These are phyloP conservation scores for Octomys mimax DNA, from an alignment of 2,797 vertebrate species.

Conservation along the genomic window DNA sequence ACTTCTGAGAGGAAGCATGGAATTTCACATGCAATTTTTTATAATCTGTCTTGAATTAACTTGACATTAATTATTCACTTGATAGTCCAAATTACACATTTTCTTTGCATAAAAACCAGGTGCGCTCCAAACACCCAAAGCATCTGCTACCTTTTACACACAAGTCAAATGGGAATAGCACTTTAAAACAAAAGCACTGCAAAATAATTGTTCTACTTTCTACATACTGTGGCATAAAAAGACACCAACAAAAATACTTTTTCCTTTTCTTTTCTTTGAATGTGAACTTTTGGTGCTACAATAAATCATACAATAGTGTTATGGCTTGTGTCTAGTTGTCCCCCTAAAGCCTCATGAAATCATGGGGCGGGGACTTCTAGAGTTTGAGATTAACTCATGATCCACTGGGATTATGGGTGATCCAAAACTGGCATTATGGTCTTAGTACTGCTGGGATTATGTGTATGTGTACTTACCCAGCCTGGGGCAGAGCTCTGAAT, in stretches of 20 bases:
- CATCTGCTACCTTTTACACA: constrained; percentile 71
- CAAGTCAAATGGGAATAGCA: constrained; percentile 47
- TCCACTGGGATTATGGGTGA: too few relatives aligned
- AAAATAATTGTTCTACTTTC: neutral
- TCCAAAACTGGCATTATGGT: too few relatives aligned
- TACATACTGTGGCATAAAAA: neutral
- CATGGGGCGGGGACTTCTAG: too few relatives aligned
- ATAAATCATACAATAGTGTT: neutral
- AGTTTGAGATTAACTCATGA: too few relatives aligned
- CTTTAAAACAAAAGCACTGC: neutral
- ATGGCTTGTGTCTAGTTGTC: too few relatives aligned
- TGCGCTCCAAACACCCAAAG: constrained; percentile 61
- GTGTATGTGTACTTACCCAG: too few relatives aligned
- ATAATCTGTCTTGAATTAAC: constrained; percentile 57
- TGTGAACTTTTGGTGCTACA: neutral
- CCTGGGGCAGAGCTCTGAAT: too few relatives aligned
- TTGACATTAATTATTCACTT: constrained; percentile 78
- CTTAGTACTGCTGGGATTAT: too few relatives aligned
- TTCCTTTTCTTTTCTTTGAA: neutral
- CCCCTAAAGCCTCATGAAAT: too few relatives aligned
- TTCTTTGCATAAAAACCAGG: constrained; percentile 75
- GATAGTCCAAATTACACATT: constrained; percentile 65
- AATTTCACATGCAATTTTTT: constrained; percentile 46
- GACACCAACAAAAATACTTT: neutral
- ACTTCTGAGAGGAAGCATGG: constrained; percentile 42